Conservation (phyloP, 2,797 vertebrate genomes). For the Alcedo atthis region DNA sequence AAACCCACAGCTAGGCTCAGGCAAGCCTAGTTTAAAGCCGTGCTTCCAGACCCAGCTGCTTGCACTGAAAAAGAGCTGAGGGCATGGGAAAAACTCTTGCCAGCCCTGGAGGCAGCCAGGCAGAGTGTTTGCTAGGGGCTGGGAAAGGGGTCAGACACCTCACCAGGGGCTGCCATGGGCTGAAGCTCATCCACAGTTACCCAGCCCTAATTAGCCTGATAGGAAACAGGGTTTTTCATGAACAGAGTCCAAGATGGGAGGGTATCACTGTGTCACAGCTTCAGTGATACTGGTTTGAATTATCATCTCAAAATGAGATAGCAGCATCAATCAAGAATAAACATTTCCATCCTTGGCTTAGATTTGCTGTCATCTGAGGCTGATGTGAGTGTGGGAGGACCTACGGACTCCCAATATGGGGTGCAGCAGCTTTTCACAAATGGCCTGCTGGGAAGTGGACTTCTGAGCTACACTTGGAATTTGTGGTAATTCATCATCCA, state of each 20-base stretch:
- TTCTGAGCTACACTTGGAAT: neutral
- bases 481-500: neutral
- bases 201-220: neutral
- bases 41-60: accelerated
- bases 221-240: neutral
- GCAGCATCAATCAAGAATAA: neutral
- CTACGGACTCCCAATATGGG: accelerated
- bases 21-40: neutral
- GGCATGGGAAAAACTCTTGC: neutral
- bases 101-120: neutral
- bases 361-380: neutral
- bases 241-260: neutral
- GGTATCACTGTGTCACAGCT: neutral
- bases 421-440: neutral
- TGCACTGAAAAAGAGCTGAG: neutral
- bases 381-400: accelerated
- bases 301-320: accelerated
- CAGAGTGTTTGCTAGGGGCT: neutral
- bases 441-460: neutral
- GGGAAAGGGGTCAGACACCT: neutral
- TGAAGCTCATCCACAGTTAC: neutral
- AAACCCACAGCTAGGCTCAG: neutral
- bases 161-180: neutral
- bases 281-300: neutral
- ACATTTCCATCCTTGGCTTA: neutral